Evolutionary conservation across 2,888 invertebrate species (phyloP).

Genomic region (Petrophora chlorosata): DNA sequence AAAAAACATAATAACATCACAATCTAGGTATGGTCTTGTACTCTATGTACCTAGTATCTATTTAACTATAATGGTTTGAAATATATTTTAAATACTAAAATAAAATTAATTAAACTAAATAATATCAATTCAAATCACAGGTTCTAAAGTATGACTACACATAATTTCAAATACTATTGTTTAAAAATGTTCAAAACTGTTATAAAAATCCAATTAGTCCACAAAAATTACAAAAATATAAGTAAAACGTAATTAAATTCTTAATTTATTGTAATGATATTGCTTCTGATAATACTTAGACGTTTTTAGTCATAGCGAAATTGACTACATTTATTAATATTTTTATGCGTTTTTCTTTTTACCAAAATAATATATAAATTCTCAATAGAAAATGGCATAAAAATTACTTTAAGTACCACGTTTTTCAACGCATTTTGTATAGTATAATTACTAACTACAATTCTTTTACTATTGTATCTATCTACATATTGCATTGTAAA

Average conservation of each 20-base stretch:
- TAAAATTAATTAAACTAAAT: conserved; percentile 30
- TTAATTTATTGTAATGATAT: not conserved
- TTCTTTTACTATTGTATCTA: conserved; percentile 2
- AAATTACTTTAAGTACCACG: too few species aligned
- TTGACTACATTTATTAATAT: too few species aligned
- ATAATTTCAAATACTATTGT: conserved; percentile 12
- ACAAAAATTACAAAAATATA: not conserved
- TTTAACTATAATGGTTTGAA: too few species aligned
- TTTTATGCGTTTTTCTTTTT: too few species aligned
- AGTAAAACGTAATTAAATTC: not conserved
- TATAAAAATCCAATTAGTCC: conserved; percentile 11
- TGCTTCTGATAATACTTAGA: conserved; percentile 1
- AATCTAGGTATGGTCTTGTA: too few species aligned
- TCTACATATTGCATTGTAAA: not conserved
- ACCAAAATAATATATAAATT: not conserved
- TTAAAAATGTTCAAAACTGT: conserved; percentile 30
- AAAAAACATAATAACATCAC: too few species aligned
- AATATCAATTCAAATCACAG: conserved; percentile 48
- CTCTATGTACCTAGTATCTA: too few species aligned
- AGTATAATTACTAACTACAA: not conserved
- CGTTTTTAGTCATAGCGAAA: too few species aligned
- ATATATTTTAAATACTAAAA: conserved; percentile 31
- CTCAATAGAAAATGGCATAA: too few species aligned
- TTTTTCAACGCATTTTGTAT: not conserved
- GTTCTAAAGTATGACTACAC: conserved; percentile 36